These are phyloP conservation scores for Cataglyphis cursor DNA, from an alignment of 2,888 invertebrate genomes.

Conservation along the genomic window DNA sequence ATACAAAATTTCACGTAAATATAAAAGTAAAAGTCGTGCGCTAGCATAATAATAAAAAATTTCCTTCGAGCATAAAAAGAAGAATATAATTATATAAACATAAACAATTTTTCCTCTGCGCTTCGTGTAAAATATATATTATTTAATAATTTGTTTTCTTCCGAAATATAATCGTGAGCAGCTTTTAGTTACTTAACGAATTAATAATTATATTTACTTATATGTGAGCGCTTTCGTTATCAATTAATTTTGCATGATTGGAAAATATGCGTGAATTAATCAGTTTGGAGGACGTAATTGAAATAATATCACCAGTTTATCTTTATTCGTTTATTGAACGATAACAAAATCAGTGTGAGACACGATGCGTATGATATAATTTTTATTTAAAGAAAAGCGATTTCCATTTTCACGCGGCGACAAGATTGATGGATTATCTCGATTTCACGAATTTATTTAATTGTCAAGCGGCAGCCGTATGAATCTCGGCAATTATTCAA, in stretches of 20 bases:
- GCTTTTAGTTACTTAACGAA: not conserved
- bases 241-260: constrained; percentile 1
- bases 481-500: constrained; percentile 22
- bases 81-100: not conserved
- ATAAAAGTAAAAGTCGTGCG: not conserved
- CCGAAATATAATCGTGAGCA: not conserved
- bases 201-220: not conserved
- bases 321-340: not conserved
- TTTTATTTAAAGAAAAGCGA: not conserved
- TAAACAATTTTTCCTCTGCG: not conserved
- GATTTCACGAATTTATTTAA: constrained; percentile 26
- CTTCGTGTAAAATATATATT: constrained; percentile 1
- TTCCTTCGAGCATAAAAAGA: not conserved
- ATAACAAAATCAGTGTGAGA: constrained; percentile 18
- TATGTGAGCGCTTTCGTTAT: not conserved
- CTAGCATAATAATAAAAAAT: not conserved
- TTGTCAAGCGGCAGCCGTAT: not conserved
- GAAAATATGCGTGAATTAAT: constrained; percentile 15
- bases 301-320: constrained; percentile 22
- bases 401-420: not conserved
- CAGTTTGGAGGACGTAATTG: not conserved
- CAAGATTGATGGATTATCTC: constrained; percentile 23
- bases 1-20: not conserved
- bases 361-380: constrained; percentile 5
- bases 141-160: not conserved